These are phyloP conservation scores for Lagopus muta DNA, from an alignment of 2,113 vertebrate genomes.

Conservation along the genomic window DNA sequence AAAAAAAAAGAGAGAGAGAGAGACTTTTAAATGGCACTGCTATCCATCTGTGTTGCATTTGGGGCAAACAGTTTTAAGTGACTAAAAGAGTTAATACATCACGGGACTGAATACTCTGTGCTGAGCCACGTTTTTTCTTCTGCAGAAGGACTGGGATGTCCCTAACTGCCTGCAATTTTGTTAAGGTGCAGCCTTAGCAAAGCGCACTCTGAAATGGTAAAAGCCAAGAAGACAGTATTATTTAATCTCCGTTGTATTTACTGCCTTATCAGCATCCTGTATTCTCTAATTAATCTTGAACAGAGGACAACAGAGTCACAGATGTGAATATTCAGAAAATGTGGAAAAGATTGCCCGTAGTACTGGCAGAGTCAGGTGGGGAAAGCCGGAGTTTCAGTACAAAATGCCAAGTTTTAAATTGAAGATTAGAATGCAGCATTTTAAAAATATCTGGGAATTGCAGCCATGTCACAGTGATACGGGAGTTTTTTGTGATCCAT, in stretches of 20 bases:
- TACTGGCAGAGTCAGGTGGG: not conserved
- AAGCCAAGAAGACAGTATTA: not conserved
- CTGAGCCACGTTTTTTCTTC: not conserved
- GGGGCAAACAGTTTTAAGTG: not conserved
- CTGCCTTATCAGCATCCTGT: not conserved
- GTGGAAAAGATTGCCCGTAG: fast-evolving
- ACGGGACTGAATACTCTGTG: not conserved
- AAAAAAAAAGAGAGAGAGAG: fast-evolving
- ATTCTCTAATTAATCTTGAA: not conserved
- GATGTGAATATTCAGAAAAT: not conserved
- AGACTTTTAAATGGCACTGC: not conserved
- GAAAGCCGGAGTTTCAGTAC: not conserved
- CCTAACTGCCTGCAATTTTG: not conserved
- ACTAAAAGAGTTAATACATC: not conserved
- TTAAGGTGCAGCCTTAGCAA: not conserved
- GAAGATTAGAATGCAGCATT: not conserved
- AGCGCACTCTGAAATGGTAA: not conserved
- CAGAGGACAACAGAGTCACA: not conserved
- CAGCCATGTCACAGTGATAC: not conserved
- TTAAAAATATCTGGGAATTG: not conserved
- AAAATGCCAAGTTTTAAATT: not conserved
- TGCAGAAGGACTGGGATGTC: not conserved
- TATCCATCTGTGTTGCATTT: not conserved
- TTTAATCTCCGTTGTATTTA: not conserved
- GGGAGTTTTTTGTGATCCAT: not conserved